A percentile compares a stretch with the other conserved stretches of the same genome.
Conservation (phyloP, 1,140 invertebrate species). For the Plectrocnemia conspersa region DNA sequence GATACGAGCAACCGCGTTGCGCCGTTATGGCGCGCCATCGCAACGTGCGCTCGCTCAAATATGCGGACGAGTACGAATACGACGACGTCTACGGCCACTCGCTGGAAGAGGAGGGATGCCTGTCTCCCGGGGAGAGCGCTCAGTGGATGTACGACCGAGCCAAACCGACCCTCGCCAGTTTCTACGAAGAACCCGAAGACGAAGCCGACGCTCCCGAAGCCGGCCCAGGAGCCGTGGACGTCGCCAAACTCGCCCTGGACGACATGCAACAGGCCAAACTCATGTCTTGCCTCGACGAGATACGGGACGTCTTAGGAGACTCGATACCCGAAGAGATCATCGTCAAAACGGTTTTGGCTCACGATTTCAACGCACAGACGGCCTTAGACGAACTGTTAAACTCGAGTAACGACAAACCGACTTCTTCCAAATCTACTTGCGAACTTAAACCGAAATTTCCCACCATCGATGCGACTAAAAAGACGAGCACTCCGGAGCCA, state of each 20-base stretch:
- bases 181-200: slow-evolving; percentile 60
- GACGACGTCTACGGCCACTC: slow-evolving; percentile 91
- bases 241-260: slow-evolving; percentile 51
- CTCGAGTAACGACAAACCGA: slow-evolving; percentile 39
- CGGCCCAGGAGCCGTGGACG: slow-evolving; percentile 40
- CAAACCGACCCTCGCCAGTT: slow-evolving; percentile 66
- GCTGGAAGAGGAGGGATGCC: slow-evolving; percentile 81
- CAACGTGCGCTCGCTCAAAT: slow-evolving; percentile 69
- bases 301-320: slow-evolving; percentile 77
- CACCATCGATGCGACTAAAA: slow-evolving; percentile 1
- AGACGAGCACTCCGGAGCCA: slow-evolving; percentile 8
- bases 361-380: slow-evolving; percentile 67
- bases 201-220: slow-evolving; percentile 42
- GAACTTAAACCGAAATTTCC: slow-evolving; percentile 6
- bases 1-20: background rate
- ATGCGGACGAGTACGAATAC: slow-evolving; percentile 83
- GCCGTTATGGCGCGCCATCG: slow-evolving; percentile 70
- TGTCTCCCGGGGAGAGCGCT: slow-evolving; percentile 80
- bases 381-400: slow-evolving; percentile 70
- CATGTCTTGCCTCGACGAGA: slow-evolving; percentile 77
- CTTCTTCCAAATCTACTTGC: slow-evolving; percentile 18
- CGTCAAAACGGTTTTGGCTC: slow-evolving; percentile 58
- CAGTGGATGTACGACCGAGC: slow-evolving; percentile 84
- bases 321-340: slow-evolving; percentile 65
- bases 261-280: slow-evolving; percentile 68